Evolutionary conservation across 2,888 invertebrate species (phyloP), one percentile per base, ranked within the genome.

Genomic region (Peribatodes rhomboidaria): DNA sequence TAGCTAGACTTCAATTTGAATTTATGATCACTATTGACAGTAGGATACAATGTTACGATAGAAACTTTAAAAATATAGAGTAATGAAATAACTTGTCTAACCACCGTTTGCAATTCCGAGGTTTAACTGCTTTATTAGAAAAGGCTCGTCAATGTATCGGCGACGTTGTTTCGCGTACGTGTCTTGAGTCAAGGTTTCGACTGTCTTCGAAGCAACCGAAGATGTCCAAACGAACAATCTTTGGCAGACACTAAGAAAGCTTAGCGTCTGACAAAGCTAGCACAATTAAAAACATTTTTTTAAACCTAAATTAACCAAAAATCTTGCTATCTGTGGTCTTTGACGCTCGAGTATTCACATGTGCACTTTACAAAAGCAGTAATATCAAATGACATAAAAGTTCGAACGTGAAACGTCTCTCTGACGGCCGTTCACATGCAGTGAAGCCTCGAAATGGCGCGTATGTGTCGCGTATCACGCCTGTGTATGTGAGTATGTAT

Each of bases 401-500:
- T 1, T 7, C 14, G 16, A 14, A n/a, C 3, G n/a, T 37, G 2
- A 9, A 10, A 10, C 2, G 42, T 42, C 18, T 18, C 20, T 18
- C 3, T 18, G 41, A 41, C 18, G 18, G 39, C 14, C 14, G 10
- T 16, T 16, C 1, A 16, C 14, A 53, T 53, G 53, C 53, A 53
- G 39, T 22, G 53, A 53, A 53, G 27, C 53, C 39, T 14, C 53
- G 39, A 14, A 8, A 27, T 14, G 27, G 3, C 1, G 20, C 52
- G 41, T 22, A 1, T 61, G 33, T 58, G 52, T 59, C 66, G 71
- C 62, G 62, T 55, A 18, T 16, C 16, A 31, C 31, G 33, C 10
- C 37, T 6, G 59, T 55, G 70, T 53, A 65, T 35, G 18, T 47
- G 54, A 68, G 67, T 57, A 71, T 63, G 70, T 70, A 67, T 61